Percentiles rank a stretch among this genome's conserved stretches.
phyloP scores from a whole-genome alignment of 2,113 vertebrate species.

The Notothenia rossii region DNA sequence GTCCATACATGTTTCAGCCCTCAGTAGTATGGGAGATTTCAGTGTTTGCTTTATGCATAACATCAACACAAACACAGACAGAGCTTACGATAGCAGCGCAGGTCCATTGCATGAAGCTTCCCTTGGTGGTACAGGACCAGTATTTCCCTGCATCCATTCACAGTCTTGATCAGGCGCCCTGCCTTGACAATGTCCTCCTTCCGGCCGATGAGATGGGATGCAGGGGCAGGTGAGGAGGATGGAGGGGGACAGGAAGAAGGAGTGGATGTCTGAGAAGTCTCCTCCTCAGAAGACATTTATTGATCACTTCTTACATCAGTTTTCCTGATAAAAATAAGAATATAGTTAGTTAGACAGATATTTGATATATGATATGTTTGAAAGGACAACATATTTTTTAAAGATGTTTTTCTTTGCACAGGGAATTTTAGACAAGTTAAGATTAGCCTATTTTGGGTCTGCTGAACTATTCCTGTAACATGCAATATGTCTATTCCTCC shows the following conservation, averaged over 20 bases:
- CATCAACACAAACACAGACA: background rate
- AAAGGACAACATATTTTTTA: no score
- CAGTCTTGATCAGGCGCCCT: slow-evolving; percentile 79
- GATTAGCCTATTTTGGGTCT: no score
- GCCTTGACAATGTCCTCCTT: slow-evolving; percentile 87
- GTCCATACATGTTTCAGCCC: no score
- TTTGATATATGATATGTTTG: no score
- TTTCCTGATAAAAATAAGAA: slow-evolving; percentile 24
- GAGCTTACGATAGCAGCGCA: slow-evolving; percentile 92
- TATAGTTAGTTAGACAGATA: background rate
- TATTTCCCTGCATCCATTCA: slow-evolving; percentile 89
- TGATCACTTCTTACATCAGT: slow-evolving; percentile 13
- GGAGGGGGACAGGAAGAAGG: background rate
- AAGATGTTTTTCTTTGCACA: no score
- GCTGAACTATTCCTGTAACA: no score
- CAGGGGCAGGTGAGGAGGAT: slow-evolving; percentile 33
- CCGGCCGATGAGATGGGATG: slow-evolving; percentile 81
- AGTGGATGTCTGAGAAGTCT: slow-evolving; percentile 37
- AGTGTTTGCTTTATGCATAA: background rate
- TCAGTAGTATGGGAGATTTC: no score
- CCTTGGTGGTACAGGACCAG: slow-evolving; percentile 89
- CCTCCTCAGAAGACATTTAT: slow-evolving; percentile 71
- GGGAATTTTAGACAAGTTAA: no score
- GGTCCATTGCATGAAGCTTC: slow-evolving; percentile 90
- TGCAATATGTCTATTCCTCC: no score